These are phyloP conservation scores for human (Homo sapiens) DNA, from an alignment of 2,113 vertebrate genomes.

Conservation along the genomic window GRCh38 chr4:40616501-40617000, in stretches of 20 bases:
- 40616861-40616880: background rate
- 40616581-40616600: background rate
- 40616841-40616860: background rate
- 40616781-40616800: background rate
- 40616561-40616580: background rate
- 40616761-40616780: background rate
- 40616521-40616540: background rate
- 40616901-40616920: too few relatives aligned
- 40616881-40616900: too few relatives aligned
- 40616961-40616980: too few relatives aligned
- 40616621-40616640: background rate
- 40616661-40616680: background rate
- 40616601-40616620: background rate
- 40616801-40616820: background rate
- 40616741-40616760: background rate
- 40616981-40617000: too few relatives aligned
- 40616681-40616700: background rate
- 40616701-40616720: background rate
- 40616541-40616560: background rate
- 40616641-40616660: background rate
- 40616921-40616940: too few relatives aligned
- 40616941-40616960: too few relatives aligned
- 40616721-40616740: background rate
- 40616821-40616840: background rate
- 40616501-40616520: background rate